Percentiles rank a stretch among this genome's conserved stretches.
These are phyloP conservation scores for Acromyrmex charruanus DNA, from an alignment of 1,140 invertebrate species.

Conservation along the genomic window DNA sequence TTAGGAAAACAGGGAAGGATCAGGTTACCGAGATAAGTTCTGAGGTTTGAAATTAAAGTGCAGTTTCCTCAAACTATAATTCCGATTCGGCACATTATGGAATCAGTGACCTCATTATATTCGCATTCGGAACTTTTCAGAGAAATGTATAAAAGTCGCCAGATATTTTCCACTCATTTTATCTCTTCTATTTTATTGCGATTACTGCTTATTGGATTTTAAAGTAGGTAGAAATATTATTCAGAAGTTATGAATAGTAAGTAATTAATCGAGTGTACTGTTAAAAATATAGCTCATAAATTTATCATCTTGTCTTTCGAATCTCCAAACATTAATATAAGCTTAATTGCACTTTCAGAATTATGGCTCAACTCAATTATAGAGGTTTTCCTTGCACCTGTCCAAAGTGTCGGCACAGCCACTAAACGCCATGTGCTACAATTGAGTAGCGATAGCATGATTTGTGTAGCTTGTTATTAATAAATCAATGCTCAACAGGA, in stretches of 20 bases:
- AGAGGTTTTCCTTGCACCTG: slow-evolving; percentile 47
- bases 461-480: slow-evolving; percentile 70
- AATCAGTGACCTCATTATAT: slow-evolving; percentile 55
- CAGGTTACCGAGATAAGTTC: neutral
- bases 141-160: neutral
- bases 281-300: neutral
- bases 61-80: neutral
- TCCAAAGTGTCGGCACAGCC: neutral
- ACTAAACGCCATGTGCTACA: slow-evolving; percentile 51
- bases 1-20: slow-evolving; percentile 38
- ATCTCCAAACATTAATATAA: neutral
- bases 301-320: neutral
- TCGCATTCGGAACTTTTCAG: slow-evolving; percentile 33
- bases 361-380: slow-evolving; percentile 1
- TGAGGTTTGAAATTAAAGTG: slow-evolving; percentile 41
- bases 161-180: slow-evolving; percentile 16
- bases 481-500: slow-evolving; percentile 68
- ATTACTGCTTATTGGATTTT: slow-evolving; percentile 12
- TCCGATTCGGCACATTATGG: slow-evolving; percentile 34
- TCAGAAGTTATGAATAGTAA: slow-evolving; percentile 11
- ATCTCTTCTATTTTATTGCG: neutral
- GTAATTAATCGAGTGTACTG: neutral
- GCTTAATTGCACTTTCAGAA: neutral
- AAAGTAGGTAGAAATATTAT: neutral
- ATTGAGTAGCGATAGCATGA: slow-evolving; percentile 58